Conservation (phyloP, 2,113 vertebrate genomes). For the Axis porcinus region DNA sequence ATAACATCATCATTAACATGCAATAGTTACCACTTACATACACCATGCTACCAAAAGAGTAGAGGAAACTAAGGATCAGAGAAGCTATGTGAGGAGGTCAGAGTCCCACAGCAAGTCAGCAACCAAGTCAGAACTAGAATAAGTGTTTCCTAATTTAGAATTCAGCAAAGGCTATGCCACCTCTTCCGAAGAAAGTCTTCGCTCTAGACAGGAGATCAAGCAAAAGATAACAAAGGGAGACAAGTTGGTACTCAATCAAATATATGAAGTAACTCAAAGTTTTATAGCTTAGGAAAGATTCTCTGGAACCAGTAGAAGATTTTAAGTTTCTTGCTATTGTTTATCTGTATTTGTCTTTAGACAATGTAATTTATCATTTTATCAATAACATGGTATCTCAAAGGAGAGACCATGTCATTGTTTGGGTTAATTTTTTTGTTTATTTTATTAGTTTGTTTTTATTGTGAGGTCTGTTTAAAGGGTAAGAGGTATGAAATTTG, state of each 20-base stretch:
- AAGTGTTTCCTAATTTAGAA: not conserved
- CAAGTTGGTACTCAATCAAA: not conserved
- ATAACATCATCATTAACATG: not conserved
- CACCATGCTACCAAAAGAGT: not conserved
- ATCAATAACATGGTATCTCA: not conserved
- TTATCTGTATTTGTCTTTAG: not conserved
- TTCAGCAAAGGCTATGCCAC: not conserved
- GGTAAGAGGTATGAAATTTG: not conserved
- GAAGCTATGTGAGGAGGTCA: not conserved
- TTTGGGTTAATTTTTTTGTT: not conserved
- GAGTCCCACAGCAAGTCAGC: not conserved
- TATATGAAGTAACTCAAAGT: not conserved
- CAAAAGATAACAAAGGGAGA: not conserved
- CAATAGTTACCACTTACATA: not conserved
- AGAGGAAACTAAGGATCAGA: not conserved
- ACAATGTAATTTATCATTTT: not conserved
- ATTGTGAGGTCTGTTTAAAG: not conserved
- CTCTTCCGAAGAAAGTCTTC: not conserved
- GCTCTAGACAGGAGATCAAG: not conserved
- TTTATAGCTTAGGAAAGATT: not conserved
- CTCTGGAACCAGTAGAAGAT: not conserved
- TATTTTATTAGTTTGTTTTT: not conserved
- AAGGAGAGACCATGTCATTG: not conserved
- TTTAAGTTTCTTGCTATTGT: not conserved
- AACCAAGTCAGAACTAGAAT: not conserved